Evolutionary conservation across 2,797 vertebrate genomes (phyloP), one percentile per base, ranked within the genome.

Genomic region (Peromyscus aztecus): DNA sequence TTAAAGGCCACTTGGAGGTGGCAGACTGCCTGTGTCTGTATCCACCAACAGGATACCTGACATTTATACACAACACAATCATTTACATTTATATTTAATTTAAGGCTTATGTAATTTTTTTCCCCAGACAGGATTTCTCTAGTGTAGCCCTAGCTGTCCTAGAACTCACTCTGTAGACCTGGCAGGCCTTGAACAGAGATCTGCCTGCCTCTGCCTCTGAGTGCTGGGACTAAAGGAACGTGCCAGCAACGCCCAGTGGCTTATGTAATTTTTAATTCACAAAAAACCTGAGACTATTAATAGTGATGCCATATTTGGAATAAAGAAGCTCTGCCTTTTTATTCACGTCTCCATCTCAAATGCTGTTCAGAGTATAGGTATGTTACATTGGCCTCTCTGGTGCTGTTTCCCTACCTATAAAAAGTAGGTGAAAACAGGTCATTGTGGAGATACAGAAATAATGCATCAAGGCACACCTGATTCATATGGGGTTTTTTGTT

Each of bases 371-470:
- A 24, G 11, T 78, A 77, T 57, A 57, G 23, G 14, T 65, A 13
- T 63, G 10, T 52, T 49, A 23, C 3, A 49, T 90, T 73, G 57
- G 49, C 52, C 23, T 94, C 76, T 92, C 63, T 77, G 76, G 49
- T 24, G 29, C 80, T 92, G 90, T 65, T 63, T 94, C 86, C 49
- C 78, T 67, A 85, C 84, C 76, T 78, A 21, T 87, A 46, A 82
- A 23, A 61, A 4, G 59, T 17, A 2, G 24, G 55, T 73, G 29
- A 4, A n/a, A 71, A 80, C 0, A 75, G 73, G 49, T 34, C 82
- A 85, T 1, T 81, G 17, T 87, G 29, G 86, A 92, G 69, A 91
- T 52, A 37, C 59, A 73, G 63, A 94, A 86, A 57, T 8, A 83
- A 80, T 16, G 40, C 59, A 59, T 16, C 84, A 59, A 78, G 65